Conservation (phyloP, 2,797 vertebrate species). For the Alcedo quadribrachys region DNA sequence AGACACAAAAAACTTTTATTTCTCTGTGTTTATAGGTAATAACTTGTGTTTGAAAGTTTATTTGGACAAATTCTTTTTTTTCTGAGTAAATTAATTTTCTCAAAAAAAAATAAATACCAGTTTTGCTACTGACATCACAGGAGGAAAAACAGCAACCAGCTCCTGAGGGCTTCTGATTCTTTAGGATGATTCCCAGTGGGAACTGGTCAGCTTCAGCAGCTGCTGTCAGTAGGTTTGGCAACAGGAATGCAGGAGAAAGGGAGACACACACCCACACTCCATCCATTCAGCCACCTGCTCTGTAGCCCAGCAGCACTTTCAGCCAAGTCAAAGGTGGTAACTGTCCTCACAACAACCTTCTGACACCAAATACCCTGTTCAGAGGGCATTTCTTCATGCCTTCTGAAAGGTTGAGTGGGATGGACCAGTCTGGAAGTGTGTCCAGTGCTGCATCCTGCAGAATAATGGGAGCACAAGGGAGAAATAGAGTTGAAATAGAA, state of each 20-base stretch:
- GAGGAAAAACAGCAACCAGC: not conserved
- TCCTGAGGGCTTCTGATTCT: not conserved
- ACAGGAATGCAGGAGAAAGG: rapidly evolving
- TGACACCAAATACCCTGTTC: not conserved
- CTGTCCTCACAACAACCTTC: not conserved
- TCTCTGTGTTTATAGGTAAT: not conserved
- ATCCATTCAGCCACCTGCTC: not conserved
- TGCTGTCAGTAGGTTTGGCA: not conserved
- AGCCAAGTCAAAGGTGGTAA: not conserved
- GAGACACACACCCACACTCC: not conserved
- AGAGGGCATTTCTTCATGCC: not conserved
- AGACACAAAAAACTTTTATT: not conserved
- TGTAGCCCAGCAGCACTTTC: not conserved
- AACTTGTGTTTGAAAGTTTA: not conserved
- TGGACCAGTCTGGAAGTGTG: not conserved
- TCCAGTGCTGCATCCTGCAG: not conserved
- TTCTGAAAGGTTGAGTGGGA: not conserved
- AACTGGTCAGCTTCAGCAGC: not conserved
- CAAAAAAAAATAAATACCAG: not conserved
- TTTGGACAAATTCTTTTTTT: not conserved
- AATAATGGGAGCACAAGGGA: not conserved
- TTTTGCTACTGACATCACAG: not conserved
- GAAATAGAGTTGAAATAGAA: too few relatives aligned
- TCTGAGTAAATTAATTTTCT: not conserved
- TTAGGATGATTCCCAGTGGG: not conserved